Conservation (phyloP, 1,140 invertebrate species). For the Phenacoccus solenopsis region DNA sequence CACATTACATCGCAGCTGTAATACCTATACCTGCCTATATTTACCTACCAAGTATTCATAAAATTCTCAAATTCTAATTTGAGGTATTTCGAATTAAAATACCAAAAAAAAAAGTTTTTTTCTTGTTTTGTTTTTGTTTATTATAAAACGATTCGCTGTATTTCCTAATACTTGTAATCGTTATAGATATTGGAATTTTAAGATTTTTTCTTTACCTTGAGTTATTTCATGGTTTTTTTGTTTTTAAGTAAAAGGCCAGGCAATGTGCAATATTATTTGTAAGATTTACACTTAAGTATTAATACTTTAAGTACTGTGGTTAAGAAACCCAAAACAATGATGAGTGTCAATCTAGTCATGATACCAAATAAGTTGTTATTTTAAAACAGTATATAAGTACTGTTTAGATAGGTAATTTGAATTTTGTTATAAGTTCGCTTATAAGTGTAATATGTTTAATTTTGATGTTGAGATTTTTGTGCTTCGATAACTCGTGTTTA, state of each 20-base stretch:
- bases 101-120: background rate
- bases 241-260: background rate
- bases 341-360: background rate
- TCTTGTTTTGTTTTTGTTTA: background rate
- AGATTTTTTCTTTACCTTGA: too few relatives aligned
- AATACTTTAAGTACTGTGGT: background rate
- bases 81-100: background rate
- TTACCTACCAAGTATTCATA: background rate
- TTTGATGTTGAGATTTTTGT: too few relatives aligned
- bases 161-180: too few relatives aligned
- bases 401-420: too few relatives aligned
- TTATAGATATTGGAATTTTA: too few relatives aligned
- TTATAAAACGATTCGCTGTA: too few relatives aligned
- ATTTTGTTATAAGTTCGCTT: too few relatives aligned
- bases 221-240: too few relatives aligned
- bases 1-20: too few relatives aligned
- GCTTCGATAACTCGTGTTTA: too few relatives aligned
- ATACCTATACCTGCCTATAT: background rate
- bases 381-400: too few relatives aligned
- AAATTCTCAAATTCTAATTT: background rate
- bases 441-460: too few relatives aligned
- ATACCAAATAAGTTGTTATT: background rate
- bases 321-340: background rate
- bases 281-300: background rate
- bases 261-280: background rate